Percentiles rank a stretch among this genome's conserved stretches.
These are phyloP conservation scores for Peromyscus polionotus DNA, from an alignment of 2,113 vertebrate genomes.

Conservation along the genomic window DNA sequence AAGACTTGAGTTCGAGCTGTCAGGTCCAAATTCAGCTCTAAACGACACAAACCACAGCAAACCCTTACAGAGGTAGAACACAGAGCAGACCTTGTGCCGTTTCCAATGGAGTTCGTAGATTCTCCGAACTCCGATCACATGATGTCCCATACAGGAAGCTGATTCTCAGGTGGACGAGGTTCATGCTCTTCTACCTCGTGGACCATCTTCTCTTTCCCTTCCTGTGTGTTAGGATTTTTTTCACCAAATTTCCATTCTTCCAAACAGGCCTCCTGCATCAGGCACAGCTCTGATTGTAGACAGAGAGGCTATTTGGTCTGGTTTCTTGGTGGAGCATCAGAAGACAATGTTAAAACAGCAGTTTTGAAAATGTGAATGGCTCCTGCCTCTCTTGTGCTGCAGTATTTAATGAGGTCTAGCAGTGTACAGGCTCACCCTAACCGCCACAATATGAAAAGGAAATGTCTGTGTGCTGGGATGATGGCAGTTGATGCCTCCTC, in stretches of 20 bases:
- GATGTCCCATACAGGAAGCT: background rate
- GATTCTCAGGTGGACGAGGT: background rate
- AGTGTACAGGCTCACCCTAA: background rate
- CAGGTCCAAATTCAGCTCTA: background rate
- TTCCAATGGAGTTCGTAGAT: background rate
- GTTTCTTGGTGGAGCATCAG: background rate
- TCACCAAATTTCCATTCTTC: background rate
- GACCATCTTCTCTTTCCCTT: constrained; percentile 9
- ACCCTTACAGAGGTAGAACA: background rate
- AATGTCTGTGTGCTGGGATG: background rate
- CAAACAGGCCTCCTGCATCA: background rate
- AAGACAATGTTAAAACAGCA: background rate
- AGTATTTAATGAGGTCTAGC: background rate
- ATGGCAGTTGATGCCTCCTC: background rate
- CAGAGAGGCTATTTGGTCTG: background rate
- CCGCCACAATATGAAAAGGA: background rate
- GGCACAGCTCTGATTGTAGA: background rate
- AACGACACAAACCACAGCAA: background rate
- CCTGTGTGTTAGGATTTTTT: background rate
- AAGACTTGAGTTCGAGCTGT: background rate
- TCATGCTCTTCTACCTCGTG: background rate
- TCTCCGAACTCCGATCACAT: background rate
- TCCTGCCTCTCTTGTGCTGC: background rate
- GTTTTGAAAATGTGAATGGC: background rate
- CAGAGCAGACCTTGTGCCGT: background rate